Conservation (phyloP, 1,140 invertebrate species). For the Diploscapter pachys region DNA sequence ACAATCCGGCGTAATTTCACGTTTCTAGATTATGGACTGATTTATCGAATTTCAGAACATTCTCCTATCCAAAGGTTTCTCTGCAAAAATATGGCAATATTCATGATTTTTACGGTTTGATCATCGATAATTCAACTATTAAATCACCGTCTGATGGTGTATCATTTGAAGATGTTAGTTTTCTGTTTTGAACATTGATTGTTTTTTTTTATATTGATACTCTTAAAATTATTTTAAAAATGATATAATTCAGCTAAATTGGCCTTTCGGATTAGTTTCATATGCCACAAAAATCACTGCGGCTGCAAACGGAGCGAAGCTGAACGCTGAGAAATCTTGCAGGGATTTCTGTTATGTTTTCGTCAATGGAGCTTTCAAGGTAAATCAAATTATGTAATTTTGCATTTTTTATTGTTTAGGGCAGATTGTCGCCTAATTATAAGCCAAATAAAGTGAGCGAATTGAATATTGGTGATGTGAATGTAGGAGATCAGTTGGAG, state of each 20-base stretch:
- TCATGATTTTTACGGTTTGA: neutral
- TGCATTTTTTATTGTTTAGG: neutral
- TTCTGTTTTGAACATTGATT: too few relatives aligned
- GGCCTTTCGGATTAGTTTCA: too few relatives aligned
- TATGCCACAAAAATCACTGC: too few relatives aligned
- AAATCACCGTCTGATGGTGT: too few relatives aligned
- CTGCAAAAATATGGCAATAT: neutral
- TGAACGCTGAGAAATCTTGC: neutral
- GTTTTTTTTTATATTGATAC: too few relatives aligned
- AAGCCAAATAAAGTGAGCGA: conserved; percentile 12
- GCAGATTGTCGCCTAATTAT: conserved; percentile 13
- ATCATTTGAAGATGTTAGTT: too few relatives aligned
- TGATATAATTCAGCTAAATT: too few relatives aligned
- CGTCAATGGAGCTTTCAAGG: conserved; percentile 5
- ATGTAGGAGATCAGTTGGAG: conserved; percentile 5
- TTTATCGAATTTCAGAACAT: neutral
- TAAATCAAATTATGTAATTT: neutral
- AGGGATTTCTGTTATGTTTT: conserved; percentile 12
- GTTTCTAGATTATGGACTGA: neutral
- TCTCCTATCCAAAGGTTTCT: neutral
- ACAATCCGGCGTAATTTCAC: conserved; percentile 1
- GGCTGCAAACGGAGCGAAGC: too few relatives aligned
- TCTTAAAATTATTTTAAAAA: too few relatives aligned
- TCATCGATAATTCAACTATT: too few relatives aligned
- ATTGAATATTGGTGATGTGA: neutral